Base-by-base conservation (phyloP, 2,888 invertebrate genomes). In the Penaeus monodon region DNA sequence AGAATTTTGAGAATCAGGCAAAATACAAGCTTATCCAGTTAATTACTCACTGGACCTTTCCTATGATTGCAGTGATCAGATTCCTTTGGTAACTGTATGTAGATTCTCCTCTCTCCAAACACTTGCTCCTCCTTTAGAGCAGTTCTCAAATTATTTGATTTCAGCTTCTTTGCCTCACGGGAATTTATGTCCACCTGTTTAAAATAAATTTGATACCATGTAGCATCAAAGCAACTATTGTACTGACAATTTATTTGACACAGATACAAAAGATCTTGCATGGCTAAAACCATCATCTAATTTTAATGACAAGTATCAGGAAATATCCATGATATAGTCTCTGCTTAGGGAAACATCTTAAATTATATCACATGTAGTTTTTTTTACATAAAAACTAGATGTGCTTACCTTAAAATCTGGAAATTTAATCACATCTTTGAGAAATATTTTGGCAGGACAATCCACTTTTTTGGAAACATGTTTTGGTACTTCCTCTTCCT, bases 381-480 rank as follows among this genome's bases (percentile, higher is more conserved):
- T 0, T 1, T 17, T 17, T 57, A 57, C 57, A 38, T 57, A 12
- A 57, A 57, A 57, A 14, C 57, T 1, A 20, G 14, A 57, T 2
- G 10, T 57, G 57, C 63, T 73, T 29, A 82, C 82, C 82, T 82
- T 82, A 29, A 82, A 82, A 24, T 82, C 82, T 49, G 82, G 82
- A 65, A 82, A 82, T n/a, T 82, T 82, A 12, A 82, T 82, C 7
- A 82, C 82, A 73, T 82, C 82, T 33, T 82, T 82, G 12, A 82
- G 57, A 22, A 73, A 82, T 24, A 82, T 82, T n/a, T 82, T 82
- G 6, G 82, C 82, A 12, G 73, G 82, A 63, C 82, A 82, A 63
- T 82, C 49, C 27, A 82, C 82, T 73, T 82, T 82, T 73, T 82
- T 82, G 1, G 80, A 77, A 4, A 77, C 27, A 49, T 77, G 77